phyloP scores from a whole-genome alignment of 2,888 invertebrate species.

The Psylliodes chrysocephalus region DNA sequence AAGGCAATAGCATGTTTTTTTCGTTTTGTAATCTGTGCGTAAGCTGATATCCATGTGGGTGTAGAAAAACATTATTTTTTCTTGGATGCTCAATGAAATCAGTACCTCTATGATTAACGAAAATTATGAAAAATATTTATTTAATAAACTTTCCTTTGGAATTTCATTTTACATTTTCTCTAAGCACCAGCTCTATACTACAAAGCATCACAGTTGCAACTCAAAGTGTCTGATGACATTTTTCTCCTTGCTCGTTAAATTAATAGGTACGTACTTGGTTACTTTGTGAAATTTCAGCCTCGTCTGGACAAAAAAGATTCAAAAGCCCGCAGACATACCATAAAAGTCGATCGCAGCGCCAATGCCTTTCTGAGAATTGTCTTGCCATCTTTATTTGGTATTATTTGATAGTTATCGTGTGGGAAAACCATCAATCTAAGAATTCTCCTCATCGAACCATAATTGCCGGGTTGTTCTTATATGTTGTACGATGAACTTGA shows the following conservation, averaged over 20 bases:
- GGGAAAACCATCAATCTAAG: conserved; percentile 58
- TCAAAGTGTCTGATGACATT: conserved; percentile 26
- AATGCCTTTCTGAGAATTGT: conserved; percentile 55
- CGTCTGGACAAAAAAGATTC: conserved; percentile 37
- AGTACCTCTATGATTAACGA: no score
- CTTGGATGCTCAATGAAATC: no score
- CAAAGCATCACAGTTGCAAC: no score
- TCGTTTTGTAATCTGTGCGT: no score
- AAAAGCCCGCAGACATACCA: conserved; percentile 56
- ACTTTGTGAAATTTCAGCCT: conserved; percentile 44
- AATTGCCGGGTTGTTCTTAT: conserved; percentile 40
- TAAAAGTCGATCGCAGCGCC: conserved; percentile 56
- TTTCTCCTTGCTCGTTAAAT: conserved; percentile 38
- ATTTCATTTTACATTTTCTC: no score
- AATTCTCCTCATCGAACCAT: conserved; percentile 40
- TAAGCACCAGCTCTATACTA: no score
- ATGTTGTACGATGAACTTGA: conserved; percentile 40
- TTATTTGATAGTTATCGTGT: conserved; percentile 63
- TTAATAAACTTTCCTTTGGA: no score
- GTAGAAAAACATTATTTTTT: no score
- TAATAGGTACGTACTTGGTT: conserved; percentile 30
- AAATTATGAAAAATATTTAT: no score
- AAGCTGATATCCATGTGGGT: no score
- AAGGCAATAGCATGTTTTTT: no score
- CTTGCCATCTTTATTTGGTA: conserved; percentile 60